Conservation (phyloP, 37 sponge, comb jelly and placozoan species). For the Cladorhizidae sp. region DNA sequence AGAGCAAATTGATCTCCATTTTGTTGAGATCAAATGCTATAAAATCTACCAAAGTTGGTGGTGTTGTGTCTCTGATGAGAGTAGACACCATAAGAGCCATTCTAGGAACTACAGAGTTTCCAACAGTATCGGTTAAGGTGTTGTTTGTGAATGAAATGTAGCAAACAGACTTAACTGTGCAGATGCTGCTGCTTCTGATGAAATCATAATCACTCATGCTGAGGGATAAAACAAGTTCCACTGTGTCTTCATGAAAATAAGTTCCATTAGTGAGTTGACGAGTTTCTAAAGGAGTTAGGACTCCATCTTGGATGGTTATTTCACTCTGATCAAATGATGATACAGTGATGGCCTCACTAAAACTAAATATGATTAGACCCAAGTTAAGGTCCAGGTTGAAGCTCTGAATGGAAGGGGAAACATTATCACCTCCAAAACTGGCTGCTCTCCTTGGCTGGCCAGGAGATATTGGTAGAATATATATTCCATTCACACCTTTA, state of each 20-base stretch:
- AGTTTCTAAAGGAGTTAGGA: background rate
- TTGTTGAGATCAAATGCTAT: slow-evolving; percentile 69
- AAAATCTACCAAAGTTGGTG: slow-evolving; percentile 76
- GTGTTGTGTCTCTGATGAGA: slow-evolving; percentile 60
- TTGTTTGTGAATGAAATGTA: slow-evolving; percentile 50
- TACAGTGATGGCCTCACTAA: slow-evolving; percentile 66
- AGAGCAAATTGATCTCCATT: slow-evolving; percentile 55
- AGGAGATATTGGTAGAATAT: slow-evolving; percentile 47
- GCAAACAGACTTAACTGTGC: slow-evolving; percentile 35
- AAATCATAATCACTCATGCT: slow-evolving; percentile 50
- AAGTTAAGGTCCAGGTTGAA: slow-evolving; percentile 77
- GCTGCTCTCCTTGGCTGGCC: slow-evolving; percentile 34
- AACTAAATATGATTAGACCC: slow-evolving; percentile 66
- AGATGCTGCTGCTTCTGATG: slow-evolving; percentile 47
- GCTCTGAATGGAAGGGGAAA: slow-evolving; percentile 45
- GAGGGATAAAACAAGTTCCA: slow-evolving; percentile 36
- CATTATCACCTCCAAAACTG: slow-evolving; percentile 52
- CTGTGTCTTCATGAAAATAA: slow-evolving; percentile 22
- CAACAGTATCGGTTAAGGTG: slow-evolving; percentile 47
- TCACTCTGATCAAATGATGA: slow-evolving; percentile 33
- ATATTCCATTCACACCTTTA: slow-evolving; percentile 56
- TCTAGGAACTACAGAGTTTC: slow-evolving; percentile 27
- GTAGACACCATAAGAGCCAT: slow-evolving; percentile 35
- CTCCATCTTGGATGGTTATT: slow-evolving; percentile 56
- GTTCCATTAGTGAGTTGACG: slow-evolving; percentile 38